These are phyloP conservation scores for Neodon shergylaensis DNA, from an alignment of 2,113 vertebrate species.

Conservation along the genomic window DNA sequence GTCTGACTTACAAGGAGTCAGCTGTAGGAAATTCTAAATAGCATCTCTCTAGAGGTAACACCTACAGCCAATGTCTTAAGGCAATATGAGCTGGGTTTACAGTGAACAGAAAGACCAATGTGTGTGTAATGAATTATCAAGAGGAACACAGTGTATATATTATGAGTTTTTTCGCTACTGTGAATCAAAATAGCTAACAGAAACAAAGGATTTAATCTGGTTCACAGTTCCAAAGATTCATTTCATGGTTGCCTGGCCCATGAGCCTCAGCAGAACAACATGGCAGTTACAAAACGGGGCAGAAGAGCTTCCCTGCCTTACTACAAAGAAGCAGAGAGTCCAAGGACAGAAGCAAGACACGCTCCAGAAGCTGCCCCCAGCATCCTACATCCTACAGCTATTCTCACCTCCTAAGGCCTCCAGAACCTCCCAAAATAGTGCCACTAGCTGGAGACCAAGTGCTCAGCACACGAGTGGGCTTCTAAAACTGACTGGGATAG, in stretches of 20 bases:
- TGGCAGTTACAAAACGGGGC: background rate
- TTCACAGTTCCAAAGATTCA: background rate
- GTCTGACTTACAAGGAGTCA: background rate
- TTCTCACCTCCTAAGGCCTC: background rate
- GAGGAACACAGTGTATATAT: background rate
- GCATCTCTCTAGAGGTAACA: background rate
- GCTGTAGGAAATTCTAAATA: background rate
- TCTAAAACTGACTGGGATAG: background rate
- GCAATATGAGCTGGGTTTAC: background rate
- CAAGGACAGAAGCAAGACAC: background rate
- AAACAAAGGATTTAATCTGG: background rate
- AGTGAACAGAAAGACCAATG: constrained; percentile 18
- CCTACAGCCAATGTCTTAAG: background rate
- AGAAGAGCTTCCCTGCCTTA: background rate
- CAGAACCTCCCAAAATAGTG: no score
- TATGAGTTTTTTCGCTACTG: background rate
- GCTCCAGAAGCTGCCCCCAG: background rate
- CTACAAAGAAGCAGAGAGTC: background rate
- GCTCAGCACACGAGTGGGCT: background rate
- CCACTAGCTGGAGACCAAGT: background rate
- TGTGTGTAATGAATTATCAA: background rate
- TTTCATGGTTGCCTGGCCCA: background rate
- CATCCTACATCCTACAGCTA: background rate
- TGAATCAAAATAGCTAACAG: background rate
- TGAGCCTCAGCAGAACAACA: background rate